These are phyloP conservation scores for Paguma larvata DNA, from an alignment of 2,797 vertebrate genomes.

Conservation along the genomic window DNA sequence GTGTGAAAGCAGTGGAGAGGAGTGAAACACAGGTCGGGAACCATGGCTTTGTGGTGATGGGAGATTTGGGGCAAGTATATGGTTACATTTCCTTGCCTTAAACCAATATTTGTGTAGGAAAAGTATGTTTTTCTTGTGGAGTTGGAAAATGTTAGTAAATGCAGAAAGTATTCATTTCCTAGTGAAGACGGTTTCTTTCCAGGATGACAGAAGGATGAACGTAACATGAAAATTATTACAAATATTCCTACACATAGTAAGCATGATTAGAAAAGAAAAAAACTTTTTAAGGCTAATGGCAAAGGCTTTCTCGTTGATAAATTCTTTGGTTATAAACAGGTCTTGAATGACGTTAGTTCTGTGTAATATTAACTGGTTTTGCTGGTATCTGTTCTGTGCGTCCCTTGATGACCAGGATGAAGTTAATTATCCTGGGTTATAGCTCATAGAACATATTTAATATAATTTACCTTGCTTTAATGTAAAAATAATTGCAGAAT, in stretches of 20 bases:
- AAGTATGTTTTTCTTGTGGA: not conserved
- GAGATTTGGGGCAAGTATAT: not conserved
- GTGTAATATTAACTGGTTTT: not conserved
- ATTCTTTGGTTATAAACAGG: conserved; percentile 70
- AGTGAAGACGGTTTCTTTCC: not conserved
- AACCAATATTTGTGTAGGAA: not conserved
- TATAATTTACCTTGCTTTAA: conserved; percentile 57
- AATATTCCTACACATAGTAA: not conserved
- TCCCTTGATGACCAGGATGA: not conserved
- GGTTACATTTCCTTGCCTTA: not conserved
- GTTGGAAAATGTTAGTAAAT: not conserved
- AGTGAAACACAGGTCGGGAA: not conserved
- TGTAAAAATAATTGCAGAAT: conserved; percentile 68
- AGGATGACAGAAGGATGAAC: not conserved
- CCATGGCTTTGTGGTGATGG: not conserved
- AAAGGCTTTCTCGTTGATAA: conserved; percentile 49
- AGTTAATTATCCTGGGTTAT: conserved; percentile 37
- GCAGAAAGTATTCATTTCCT: not conserved
- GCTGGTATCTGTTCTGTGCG: conserved; percentile 19
- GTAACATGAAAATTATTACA: not conserved
- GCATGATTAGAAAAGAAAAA: not conserved
- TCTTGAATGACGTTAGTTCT: not conserved
- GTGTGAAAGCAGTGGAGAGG: not conserved
- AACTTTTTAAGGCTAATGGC: conserved; percentile 50
- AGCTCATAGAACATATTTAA: conserved; percentile 14